Evolutionary conservation across 2,113 vertebrate genomes (phyloP), one percentile per base, ranked within the genome.

Genomic region (Ceyx margarethae): DNA sequence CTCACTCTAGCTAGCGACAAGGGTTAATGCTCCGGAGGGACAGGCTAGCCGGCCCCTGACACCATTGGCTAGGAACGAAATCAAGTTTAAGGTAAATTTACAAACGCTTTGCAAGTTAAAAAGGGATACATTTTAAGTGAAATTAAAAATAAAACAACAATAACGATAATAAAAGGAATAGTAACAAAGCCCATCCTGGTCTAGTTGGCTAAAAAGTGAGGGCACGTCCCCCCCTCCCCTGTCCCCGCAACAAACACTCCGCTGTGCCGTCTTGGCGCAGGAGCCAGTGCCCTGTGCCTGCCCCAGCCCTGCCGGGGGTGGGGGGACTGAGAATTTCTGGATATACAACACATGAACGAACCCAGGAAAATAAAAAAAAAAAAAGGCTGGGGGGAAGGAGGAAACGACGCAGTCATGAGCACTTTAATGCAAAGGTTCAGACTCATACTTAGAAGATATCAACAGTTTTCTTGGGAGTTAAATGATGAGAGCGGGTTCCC

Each of bases 1-100:
- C 57, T 90, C 82, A 20, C 95, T 93, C 77, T 80, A 90, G 95
- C 90, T 91, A 93, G 93, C 81, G 68, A 89, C 89, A 96, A 96
- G 94, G 94, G 95, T 97, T 96, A 96, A 96, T 85, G 62, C 60
- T 88, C 91, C 65, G 19, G 84, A 89, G 94, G 93, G 92, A 87
- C 87, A 94, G 93, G 74, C 92, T 74, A 85, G n/a, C 86, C 66
- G 85, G 94, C 75, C 93, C 81, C 83, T 87, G 90, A 83, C 94
- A 97, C 78, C 86, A 95, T 91, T 95, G 87, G 94, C 94, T 95
- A 80, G 93, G 60, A 50, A 46, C 85, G 77, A 91, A 95, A 90
- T 25, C 81, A 85, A 85, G 66, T 94, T 95, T 87, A 91, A 95
- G 87, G 78, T 94, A 81, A 93, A 95, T 87, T 58, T 74, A 31